These are phyloP conservation scores for Halcyon badia DNA, from an alignment of 2,797 vertebrate species.

Conservation along the genomic window DNA sequence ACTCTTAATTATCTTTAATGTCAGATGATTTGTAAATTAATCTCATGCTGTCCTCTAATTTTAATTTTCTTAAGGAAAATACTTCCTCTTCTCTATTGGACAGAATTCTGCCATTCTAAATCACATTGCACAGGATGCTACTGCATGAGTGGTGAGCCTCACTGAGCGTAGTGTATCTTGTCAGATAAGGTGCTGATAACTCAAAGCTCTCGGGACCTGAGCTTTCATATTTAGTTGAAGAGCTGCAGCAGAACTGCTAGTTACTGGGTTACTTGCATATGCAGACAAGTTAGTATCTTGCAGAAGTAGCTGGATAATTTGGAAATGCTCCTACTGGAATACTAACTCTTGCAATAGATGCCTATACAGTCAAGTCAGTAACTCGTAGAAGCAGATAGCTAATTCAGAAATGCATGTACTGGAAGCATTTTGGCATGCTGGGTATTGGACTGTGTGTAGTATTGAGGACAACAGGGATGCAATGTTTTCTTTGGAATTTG, in stretches of 20 bases:
- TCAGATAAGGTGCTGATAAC: neutral
- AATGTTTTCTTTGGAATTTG: neutral
- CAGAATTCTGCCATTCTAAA: neutral
- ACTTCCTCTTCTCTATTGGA: neutral
- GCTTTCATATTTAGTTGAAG: neutral
- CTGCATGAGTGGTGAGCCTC: neutral
- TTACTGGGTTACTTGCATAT: neutral
- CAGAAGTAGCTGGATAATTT: neutral
- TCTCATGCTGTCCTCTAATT: neutral
- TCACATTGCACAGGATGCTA: neutral
- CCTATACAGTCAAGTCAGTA: neutral
- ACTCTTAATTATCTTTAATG: neutral
- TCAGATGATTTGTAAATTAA: neutral
- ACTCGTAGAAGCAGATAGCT: neutral
- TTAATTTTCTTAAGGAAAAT: neutral
- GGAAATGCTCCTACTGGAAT: neutral
- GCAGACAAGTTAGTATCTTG: neutral
- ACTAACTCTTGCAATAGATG: neutral
- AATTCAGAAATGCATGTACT: neutral
- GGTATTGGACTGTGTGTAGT: neutral
- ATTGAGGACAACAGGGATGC: neutral
- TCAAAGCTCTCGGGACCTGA: neutral
- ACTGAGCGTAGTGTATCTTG: fast-evolving
- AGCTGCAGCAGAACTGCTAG: neutral
- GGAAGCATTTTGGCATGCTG: neutral